Evolutionary conservation across 2,113 vertebrate genomes (phyloP).

Genomic region (Odontesthes bonariensis): DNA sequence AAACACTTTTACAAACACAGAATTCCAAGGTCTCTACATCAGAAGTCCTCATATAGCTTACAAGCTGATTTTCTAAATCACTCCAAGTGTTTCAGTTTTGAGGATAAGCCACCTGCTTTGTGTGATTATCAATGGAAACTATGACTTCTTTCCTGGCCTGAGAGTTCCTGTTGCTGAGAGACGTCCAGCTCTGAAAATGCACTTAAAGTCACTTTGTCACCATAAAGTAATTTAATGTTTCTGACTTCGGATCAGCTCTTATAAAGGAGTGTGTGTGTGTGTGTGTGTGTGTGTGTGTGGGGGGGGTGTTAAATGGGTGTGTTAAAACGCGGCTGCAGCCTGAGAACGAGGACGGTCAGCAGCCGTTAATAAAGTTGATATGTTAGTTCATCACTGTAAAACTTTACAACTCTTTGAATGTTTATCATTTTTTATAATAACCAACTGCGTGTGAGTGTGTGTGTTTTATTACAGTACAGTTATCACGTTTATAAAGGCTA

Average conservation of each 20-base stretch:
- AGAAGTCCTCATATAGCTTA: too few relatives aligned
- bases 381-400: conserved; percentile 75
- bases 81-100: conserved; percentile 7
- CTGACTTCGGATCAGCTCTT: conserved; percentile 47
- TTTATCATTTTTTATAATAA: conserved; percentile 78
- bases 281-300: too few relatives aligned
- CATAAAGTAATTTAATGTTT: conserved; percentile 62
- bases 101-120: conserved; percentile 16
- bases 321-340: conserved; percentile 36
- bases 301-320: conserved; percentile 39
- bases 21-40: too few relatives aligned
- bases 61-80: background rate
- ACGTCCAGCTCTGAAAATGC: conserved; percentile 29
- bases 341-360: conserved; percentile 43
- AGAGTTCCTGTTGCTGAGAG: conserved; percentile 23
- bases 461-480: conserved; percentile 64
- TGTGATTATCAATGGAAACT: conserved; percentile 24
- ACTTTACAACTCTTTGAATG: conserved; percentile 74
- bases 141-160: background rate
- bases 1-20: too few relatives aligned
- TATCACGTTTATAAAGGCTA: conserved; percentile 63
- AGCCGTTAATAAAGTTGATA: conserved; percentile 68
- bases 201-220: conserved; percentile 61
- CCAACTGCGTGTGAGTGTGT: conserved; percentile 38
- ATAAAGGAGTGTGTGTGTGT: background rate